Evolutionary conservation across 2,888 invertebrate species (phyloP).

Genomic region (Pseudococcus longispinus): DNA sequence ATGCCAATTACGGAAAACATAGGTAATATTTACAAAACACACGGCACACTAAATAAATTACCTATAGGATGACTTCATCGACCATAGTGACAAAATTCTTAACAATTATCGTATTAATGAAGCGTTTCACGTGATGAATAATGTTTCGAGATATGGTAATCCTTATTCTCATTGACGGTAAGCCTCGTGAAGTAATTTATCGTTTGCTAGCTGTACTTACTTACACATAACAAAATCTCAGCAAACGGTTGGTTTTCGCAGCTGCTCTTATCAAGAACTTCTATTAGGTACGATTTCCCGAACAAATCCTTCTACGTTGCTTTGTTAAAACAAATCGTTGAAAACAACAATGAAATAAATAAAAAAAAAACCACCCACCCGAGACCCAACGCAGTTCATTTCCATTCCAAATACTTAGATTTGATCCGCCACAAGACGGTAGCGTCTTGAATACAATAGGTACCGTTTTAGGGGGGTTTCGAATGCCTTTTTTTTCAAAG

Average conservation of each 20-base stretch:
- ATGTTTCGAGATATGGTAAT: constrained; percentile 8
- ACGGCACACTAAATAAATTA: background rate
- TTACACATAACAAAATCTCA: background rate
- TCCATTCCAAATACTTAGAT: background rate
- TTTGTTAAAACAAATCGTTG: background rate
- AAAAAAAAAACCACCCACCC: background rate
- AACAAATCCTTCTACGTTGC: background rate
- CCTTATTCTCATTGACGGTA: background rate
- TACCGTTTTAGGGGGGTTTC: background rate
- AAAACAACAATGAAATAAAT: background rate
- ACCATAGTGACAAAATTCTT: background rate
- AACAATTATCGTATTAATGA: constrained; percentile 5
- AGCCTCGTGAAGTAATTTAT: background rate
- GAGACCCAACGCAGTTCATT: background rate
- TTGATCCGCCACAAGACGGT: background rate
- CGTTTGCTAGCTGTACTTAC: background rate
- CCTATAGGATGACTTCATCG: background rate
- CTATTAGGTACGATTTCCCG: background rate
- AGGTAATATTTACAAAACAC: background rate
- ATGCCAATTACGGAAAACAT: background rate
- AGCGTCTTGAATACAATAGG: background rate
- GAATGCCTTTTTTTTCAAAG: background rate
- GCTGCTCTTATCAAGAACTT: background rate
- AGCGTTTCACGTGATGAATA: constrained; percentile 6
- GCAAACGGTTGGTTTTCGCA: background rate